Percentiles rank a stretch among this genome's conserved stretches.
phyloP scores from a whole-genome alignment of 2,888 invertebrate species.

The Tetragnatha montana region DNA sequence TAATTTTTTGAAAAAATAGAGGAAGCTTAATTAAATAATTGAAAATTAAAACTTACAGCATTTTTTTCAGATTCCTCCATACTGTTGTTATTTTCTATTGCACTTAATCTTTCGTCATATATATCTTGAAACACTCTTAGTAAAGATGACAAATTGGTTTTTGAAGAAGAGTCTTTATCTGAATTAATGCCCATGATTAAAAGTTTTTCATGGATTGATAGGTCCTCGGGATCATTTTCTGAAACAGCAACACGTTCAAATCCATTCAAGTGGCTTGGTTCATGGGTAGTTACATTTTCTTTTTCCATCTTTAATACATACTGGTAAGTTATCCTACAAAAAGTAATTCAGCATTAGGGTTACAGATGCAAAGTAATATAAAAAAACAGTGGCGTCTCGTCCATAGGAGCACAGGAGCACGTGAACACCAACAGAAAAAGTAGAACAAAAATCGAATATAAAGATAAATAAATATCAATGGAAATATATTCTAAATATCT shows the following conservation, averaged over 20 bases:
- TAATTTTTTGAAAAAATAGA: neutral
- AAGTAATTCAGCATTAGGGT: no score
- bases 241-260: neutral
- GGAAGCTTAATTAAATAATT: neutral
- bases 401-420: no score
- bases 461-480: no score
- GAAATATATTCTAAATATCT: no score
- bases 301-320: conserved; percentile 17
- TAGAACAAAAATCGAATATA: no score
- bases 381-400: no score
- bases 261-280: conserved; percentile 40
- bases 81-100: conserved; percentile 41
- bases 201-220: neutral
- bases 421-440: no score
- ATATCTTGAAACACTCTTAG: conserved; percentile 33
- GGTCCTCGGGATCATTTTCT: conserved; percentile 2
- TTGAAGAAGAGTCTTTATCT: neutral
- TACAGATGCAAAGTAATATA: no score
- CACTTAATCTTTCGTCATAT: conserved; percentile 45
- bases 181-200: conserved; percentile 6
- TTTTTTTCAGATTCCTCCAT: conserved; percentile 31
- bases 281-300: conserved; percentile 4
- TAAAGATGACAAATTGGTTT: conserved; percentile 37
- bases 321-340: no score
- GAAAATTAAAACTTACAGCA: conserved; percentile 13